Base-by-base conservation (phyloP, 1,140 invertebrate species). In the Drosophila sechellia region DNA sequence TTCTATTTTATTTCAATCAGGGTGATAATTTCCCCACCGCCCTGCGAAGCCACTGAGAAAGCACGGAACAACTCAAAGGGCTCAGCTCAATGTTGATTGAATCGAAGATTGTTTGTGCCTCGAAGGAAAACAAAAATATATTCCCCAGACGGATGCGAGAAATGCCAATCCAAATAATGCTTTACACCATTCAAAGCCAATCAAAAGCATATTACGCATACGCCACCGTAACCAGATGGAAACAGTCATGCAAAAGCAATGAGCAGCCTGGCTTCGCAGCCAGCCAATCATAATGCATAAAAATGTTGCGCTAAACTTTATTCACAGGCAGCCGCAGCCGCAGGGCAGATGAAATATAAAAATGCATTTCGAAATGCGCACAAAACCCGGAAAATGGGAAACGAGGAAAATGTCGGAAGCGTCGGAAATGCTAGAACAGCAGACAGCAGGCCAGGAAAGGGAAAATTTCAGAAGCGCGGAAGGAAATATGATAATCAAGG, bases 161-260 rank as follows among this genome's bases (percentile, higher is more conserved):
- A 59, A 43, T 15, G 20, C 20, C 40, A 48, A 13, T 46, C n/a
- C 48, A 54, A 72, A 73, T 59, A 70, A 65, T 56, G 45, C 60
- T 80, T 79, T 66, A 59, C 71, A 58, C 77, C 61, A 77, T 77
- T 75, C 69, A 71, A 81, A 86, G 60, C 83, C 84, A 86, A 86
- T 86, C 80, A 86, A 86, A 86, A 72, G 79, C 79, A 87, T 83
- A 86, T 86, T 87, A 87, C 83, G 70, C 69, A 87, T 87, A 87
- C 79, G 83, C 78, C 68, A 55, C 49, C 61, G 49, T 64, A 22
- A 15, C 59, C 56, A 39, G 12, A 17, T 31, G 60, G 49, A 57
- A 35, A 55, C 50, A 59, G 22, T 17, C 31, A 39, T 3, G 52
- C 34, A 2, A 13, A 48, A 20, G 12, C 20, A 2, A 22, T 22